Percentiles rank a stretch among this genome's conserved stretches.
Conservation (phyloP, 2,888 invertebrate species). For the Eristalis intricaria region DNA sequence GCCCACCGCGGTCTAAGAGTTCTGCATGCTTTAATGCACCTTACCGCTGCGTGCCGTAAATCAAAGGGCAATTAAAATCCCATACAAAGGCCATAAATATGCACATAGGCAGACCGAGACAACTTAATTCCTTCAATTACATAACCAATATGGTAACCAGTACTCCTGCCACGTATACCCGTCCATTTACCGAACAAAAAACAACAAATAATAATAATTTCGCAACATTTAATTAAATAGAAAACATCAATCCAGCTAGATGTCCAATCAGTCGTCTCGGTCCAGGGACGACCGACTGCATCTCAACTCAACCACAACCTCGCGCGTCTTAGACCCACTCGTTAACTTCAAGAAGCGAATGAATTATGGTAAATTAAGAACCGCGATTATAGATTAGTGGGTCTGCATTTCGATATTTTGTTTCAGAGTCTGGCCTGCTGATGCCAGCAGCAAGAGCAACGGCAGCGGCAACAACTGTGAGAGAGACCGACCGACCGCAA, state of each 20-base stretch:
- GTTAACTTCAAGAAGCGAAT: slow-evolving; percentile 71
- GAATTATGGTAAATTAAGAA: slow-evolving; percentile 72
- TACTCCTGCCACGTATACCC: not conserved
- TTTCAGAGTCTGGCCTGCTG: slow-evolving; percentile 41
- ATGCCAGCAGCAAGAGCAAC: slow-evolving; percentile 37
- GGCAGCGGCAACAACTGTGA: not conserved
- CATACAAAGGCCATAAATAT: not conserved
- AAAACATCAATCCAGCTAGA: slow-evolving; percentile 70
- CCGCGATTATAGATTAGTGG: slow-evolving; percentile 72
- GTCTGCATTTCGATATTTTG: slow-evolving; percentile 71
- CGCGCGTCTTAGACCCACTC: slow-evolving; percentile 61
- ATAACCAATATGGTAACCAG: not conserved
- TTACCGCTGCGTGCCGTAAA: not conserved
- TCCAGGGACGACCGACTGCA: not conserved
- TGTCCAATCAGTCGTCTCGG: slow-evolving; percentile 66
- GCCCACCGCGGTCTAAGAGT: no score
- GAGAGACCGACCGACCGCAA: no score
- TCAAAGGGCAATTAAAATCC: not conserved
- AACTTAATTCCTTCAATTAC: not conserved
- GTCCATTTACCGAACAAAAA: slow-evolving; percentile 9
- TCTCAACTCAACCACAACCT: slow-evolving; percentile 12
- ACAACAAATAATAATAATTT: slow-evolving; percentile 62
- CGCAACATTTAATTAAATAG: slow-evolving; percentile 72
- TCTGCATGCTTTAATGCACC: not conserved
- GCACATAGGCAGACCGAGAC: not conserved